These are phyloP conservation scores for Danio aesculapii DNA, from an alignment of 2,797 vertebrate genomes.

Conservation along the genomic window DNA sequence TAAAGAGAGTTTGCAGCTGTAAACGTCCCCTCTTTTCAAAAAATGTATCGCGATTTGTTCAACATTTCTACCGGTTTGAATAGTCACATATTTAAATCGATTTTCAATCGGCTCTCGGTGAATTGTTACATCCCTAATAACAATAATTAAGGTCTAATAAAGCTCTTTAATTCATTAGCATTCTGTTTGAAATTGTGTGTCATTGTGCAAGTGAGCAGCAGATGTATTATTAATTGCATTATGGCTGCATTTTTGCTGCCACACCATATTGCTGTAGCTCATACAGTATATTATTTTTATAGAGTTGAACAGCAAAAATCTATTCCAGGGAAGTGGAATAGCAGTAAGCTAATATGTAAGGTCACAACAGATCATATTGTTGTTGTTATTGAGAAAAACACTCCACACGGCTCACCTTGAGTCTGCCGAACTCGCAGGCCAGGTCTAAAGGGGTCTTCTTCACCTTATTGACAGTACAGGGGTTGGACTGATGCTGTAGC, in stretches of 20 bases:
- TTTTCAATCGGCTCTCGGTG: too few relatives aligned
- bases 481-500: slow-evolving; percentile 96
- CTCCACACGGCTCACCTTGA: slow-evolving; percentile 81
- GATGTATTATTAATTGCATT: not conserved
- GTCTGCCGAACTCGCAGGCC: slow-evolving; percentile 92
- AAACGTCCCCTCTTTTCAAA: too few relatives aligned
- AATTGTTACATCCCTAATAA: too few relatives aligned
- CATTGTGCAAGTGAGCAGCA: not conserved
- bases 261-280: not conserved
- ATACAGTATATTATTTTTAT: not conserved
- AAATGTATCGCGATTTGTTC: too few relatives aligned
- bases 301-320: not conserved
- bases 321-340: not conserved
- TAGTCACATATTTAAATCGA: too few relatives aligned
- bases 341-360: not conserved
- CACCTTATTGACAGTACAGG: slow-evolving; percentile 88
- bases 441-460: slow-evolving; percentile 94
- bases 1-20: too few relatives aligned
- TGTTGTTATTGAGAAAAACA: not conserved
- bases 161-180: not conserved
- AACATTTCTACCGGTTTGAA: too few relatives aligned
- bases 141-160: too few relatives aligned
- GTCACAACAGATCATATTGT: not conserved
- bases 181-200: not conserved
- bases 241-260: not conserved